These are phyloP conservation scores for honey bee (Apis mellifera) DNA, from an alignment of 1,140 invertebrate genomes.

Conservation along the genomic window Amel_HAv3.1 CM009931.2:18499501-18500000, in stretches of 20 bases:
- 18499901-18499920: background rate
- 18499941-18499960: background rate
- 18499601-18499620: conserved; percentile 6
- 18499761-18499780: background rate
- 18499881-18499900: background rate
- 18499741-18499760: conserved; percentile 7
- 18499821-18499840: conserved; percentile 20
- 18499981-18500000: background rate
- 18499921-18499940: background rate
- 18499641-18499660: conserved; percentile 11
- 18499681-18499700: conserved; percentile 27
- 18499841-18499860: background rate
- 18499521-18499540: conserved; percentile 4
- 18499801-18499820: background rate
- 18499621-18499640: background rate
- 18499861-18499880: background rate
- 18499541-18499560: background rate
- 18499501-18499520: background rate
- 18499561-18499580: conserved; percentile 2
- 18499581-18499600: background rate
- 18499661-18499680: conserved; percentile 7
- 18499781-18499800: background rate
- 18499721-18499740: conserved; percentile 3
- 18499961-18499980: too few relatives aligned
- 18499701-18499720: background rate